These are phyloP conservation scores for Ophonus ardosiacus DNA, from an alignment of 2,888 invertebrate species.

Conservation along the genomic window DNA sequence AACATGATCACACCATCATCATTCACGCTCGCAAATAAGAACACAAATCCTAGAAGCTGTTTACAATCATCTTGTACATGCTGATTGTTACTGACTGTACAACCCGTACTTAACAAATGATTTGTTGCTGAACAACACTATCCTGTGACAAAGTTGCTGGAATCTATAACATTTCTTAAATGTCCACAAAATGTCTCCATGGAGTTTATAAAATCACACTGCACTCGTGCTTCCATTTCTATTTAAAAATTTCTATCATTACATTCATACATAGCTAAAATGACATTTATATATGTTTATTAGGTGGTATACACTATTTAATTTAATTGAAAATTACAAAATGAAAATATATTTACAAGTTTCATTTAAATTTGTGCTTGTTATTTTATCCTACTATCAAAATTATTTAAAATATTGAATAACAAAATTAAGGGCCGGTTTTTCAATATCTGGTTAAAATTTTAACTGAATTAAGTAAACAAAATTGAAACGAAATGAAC, in stretches of 20 bases:
- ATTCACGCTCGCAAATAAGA: conserved; percentile 37
- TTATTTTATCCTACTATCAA: neutral
- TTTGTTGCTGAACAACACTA: conserved; percentile 58
- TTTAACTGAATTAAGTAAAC: too few relatives aligned
- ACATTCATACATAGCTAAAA: conserved; percentile 31
- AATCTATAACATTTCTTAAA: conserved; percentile 55
- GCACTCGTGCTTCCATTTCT: conserved; percentile 55
- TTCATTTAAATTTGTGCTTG: neutral
- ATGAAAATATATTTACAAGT: neutral
- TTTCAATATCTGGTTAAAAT: too few relatives aligned
- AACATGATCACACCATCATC: conserved; percentile 6
- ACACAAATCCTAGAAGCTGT: conserved; percentile 58
- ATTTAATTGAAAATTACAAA: neutral
- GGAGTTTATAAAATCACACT: conserved; percentile 38
- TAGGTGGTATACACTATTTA: conserved; percentile 33
- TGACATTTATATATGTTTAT: conserved; percentile 48
- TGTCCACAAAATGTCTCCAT: conserved; percentile 19
- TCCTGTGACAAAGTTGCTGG: conserved; percentile 58
- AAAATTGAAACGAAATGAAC: too few relatives aligned
- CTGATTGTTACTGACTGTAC: conserved; percentile 51
- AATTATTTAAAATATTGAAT: neutral
- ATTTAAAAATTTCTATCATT: conserved; percentile 40
- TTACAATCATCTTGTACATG: conserved; percentile 54
- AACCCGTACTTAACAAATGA: conserved; percentile 49
- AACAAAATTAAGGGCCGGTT: too few relatives aligned